A percentile compares a stretch with the other conserved stretches of the same genome.
These are phyloP conservation scores for Oreochromis spilurus DNA, from an alignment of 2,113 vertebrate genomes.

Conservation along the genomic window DNA sequence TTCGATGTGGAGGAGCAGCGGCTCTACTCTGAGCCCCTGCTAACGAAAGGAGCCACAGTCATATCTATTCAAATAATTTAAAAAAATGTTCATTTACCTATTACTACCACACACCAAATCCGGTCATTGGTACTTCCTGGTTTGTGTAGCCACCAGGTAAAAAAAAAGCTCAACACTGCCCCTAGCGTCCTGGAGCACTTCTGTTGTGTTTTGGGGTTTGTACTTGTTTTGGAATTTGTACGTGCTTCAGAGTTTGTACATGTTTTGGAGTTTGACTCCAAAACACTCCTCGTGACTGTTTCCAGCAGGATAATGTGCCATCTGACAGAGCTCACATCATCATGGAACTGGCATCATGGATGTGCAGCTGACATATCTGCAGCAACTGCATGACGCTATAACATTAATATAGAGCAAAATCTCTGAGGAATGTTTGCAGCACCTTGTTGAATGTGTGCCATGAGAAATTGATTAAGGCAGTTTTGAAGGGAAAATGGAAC, in stretches of 20 bases:
- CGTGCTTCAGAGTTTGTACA: not conserved
- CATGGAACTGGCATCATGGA: not conserved
- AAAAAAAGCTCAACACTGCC: not conserved
- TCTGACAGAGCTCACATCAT: not conserved
- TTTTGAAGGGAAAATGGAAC: not conserved
- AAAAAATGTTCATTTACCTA: accelerated
- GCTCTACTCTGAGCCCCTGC: no score
- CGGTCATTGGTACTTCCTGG: not conserved
- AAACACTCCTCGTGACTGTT: not conserved
- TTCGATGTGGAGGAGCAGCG: no score
- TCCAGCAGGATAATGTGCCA: not conserved
- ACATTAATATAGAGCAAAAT: not conserved
- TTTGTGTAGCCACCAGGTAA: not conserved
- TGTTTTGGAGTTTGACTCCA: accelerated
- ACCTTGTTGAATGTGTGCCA: not conserved
- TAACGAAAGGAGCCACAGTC: no score
- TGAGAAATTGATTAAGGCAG: not conserved
- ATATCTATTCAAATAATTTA: not conserved
- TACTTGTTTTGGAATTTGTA: no score
- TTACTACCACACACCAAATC: not conserved
- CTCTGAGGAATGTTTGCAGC: not conserved
- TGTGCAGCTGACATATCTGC: not conserved
- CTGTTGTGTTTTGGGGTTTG: accelerated
- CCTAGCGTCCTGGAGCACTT: not conserved
- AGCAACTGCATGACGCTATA: not conserved